phyloP scores from a whole-genome alignment of 2,888 invertebrate species.

The Galerucella pusilla region DNA sequence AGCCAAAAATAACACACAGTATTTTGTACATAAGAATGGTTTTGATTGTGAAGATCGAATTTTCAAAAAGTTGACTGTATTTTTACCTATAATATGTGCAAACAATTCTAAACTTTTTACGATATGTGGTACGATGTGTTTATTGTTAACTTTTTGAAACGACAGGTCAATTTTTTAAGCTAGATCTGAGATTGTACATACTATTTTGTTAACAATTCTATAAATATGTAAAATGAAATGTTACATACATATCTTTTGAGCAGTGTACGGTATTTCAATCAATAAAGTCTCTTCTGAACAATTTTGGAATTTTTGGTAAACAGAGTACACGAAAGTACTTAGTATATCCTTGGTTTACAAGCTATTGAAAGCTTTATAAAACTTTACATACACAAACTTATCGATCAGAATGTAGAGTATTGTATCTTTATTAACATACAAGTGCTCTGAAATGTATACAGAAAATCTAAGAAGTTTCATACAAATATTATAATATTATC shows the following conservation, averaged over 20 bases:
- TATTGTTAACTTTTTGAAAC: constrained; percentile 35
- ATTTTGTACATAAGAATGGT: constrained; percentile 34
- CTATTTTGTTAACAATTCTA: constrained; percentile 49
- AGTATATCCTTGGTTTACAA: too few relatives aligned
- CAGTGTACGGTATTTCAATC: constrained; percentile 54
- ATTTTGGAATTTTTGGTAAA: not conserved
- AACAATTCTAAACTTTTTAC: constrained; percentile 17
- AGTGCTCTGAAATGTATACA: too few relatives aligned
- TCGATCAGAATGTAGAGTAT: not conserved
- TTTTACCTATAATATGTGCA: constrained; percentile 12
- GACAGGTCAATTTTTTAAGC: constrained; percentile 19
- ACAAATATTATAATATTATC: not conserved
- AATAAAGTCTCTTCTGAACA: constrained; percentile 8
- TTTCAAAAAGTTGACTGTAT: constrained; percentile 23
- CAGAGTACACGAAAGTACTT: not conserved
- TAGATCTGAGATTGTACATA: constrained; percentile 52
- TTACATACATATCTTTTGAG: constrained; percentile 62
- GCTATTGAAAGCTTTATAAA: too few relatives aligned
- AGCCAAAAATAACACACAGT: constrained; percentile 32
- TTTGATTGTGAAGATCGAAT: constrained; percentile 24
- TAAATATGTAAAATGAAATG: constrained; percentile 48
- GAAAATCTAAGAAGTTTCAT: not conserved
- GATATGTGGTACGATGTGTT: not conserved
- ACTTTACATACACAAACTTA: not conserved
- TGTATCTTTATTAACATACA: too few relatives aligned